phyloP scores from a whole-genome alignment of 2,797 vertebrate species.

The Cebuella pygmaea region DNA sequence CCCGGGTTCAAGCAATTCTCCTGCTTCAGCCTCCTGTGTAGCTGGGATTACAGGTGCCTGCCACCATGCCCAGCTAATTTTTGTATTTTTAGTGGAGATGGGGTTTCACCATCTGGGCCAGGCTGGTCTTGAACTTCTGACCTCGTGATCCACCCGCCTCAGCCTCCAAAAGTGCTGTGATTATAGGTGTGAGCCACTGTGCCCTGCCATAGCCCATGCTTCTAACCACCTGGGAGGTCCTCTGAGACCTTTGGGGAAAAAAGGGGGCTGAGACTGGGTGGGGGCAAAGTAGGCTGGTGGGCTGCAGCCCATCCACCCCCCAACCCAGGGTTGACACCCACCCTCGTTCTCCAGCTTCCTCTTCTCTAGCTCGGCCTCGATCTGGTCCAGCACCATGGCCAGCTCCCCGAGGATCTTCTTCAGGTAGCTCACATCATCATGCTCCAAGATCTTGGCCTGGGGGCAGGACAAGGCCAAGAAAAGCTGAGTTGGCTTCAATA shows the following conservation, averaged over 20 bases:
- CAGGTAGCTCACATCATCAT: conserved; percentile 97
- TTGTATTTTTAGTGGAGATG: too few relatives aligned
- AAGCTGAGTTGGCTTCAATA: not conserved
- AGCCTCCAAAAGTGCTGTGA: too few relatives aligned
- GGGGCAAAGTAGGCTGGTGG: not conserved
- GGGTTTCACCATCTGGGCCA: too few relatives aligned
- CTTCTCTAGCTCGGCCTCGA: conserved; percentile 98
- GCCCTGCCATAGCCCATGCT: not conserved
- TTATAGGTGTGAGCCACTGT: too few relatives aligned
- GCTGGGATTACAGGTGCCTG: too few relatives aligned
- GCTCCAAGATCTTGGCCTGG: conserved; percentile 98
- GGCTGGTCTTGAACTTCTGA: too few relatives aligned
- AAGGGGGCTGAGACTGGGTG: not conserved
- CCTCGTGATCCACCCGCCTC: too few relatives aligned
- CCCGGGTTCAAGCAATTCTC: too few relatives aligned
- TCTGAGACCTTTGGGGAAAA: not conserved
- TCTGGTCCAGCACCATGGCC: conserved; percentile 98
- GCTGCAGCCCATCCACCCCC: not conserved
- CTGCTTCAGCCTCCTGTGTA: too few relatives aligned
- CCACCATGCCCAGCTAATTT: too few relatives aligned
- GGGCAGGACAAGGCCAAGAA: conserved; percentile 24
- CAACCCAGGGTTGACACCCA: conserved; percentile 76
- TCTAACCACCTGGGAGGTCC: not conserved
- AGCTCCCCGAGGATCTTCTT: conserved; percentile 98
- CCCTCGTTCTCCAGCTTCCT: conserved; percentile 98